These are phyloP conservation scores for Yoshiicerus persimilis DNA, from an alignment of 1,140 invertebrate species.

Conservation along the genomic window DNA sequence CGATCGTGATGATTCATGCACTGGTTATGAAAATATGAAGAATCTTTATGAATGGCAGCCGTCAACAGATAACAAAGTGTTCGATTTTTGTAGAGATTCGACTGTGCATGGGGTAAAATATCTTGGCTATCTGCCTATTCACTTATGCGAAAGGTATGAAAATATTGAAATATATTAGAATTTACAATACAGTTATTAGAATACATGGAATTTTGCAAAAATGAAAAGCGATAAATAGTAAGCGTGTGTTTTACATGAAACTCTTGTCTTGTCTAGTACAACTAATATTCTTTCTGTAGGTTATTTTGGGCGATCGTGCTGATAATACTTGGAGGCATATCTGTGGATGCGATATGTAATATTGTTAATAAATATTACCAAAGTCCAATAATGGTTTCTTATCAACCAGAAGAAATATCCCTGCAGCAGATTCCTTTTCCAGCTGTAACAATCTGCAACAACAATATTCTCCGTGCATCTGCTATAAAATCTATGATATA, in stretches of 20 bases:
- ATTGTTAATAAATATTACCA: background rate
- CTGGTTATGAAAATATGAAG: background rate
- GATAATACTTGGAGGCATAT: background rate
- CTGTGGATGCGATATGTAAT: background rate
- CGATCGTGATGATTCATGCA: background rate
- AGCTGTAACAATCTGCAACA: background rate
- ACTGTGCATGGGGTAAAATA: background rate
- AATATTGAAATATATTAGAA: background rate
- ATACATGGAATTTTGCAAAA: background rate
- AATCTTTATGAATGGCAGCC: background rate
- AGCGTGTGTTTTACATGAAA: background rate
- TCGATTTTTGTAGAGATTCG: background rate
- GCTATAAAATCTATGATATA: background rate
- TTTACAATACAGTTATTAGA: background rate
- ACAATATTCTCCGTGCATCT: background rate
- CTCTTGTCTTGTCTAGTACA: too few species aligned
- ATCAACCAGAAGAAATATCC: background rate
- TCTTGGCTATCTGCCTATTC: background rate
- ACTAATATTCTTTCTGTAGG: background rate
- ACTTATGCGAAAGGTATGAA: background rate
- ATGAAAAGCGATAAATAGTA: background rate
- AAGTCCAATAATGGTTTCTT: background rate
- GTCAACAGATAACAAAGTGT: background rate
- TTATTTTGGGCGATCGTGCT: background rate
- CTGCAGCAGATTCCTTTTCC: background rate